Conservation (phyloP, 2,113 vertebrate species). For the Platycercus adscitus region DNA sequence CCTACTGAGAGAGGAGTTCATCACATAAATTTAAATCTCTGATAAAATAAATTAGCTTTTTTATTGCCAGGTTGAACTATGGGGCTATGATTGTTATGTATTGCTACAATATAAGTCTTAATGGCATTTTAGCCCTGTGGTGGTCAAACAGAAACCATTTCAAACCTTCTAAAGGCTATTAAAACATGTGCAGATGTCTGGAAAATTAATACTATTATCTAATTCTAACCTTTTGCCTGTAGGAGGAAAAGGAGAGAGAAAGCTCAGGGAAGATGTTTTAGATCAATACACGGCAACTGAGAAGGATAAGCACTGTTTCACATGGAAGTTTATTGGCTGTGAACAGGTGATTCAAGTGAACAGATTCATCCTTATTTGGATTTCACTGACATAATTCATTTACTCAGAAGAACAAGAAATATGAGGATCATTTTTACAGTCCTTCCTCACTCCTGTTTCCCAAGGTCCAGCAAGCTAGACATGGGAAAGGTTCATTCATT, state of each 20-base stretch:
- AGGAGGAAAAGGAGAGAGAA: slow-evolving; percentile 70
- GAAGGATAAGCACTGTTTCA: slow-evolving; percentile 49
- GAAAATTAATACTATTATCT: slow-evolving; percentile 84
- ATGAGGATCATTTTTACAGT: slow-evolving; percentile 12
- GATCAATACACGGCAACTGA: slow-evolving; percentile 72
- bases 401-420: slow-evolving; percentile 53
- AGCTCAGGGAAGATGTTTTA: slow-evolving; percentile 63
- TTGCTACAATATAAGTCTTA: slow-evolving; percentile 73
- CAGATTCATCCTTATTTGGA: slow-evolving; percentile 45
- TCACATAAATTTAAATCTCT: slow-evolving; percentile 69
- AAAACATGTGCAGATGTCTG: slow-evolving; percentile 82
- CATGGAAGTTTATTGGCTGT: slow-evolving; percentile 26
- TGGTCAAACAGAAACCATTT: slow-evolving; percentile 76
- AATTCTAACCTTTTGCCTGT: slow-evolving; percentile 76
- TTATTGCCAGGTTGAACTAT: slow-evolving; percentile 65
- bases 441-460: slow-evolving; percentile 42
- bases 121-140: slow-evolving; percentile 80
- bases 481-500: slow-evolving; percentile 43
- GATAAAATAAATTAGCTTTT: slow-evolving; percentile 75
- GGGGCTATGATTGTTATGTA: slow-evolving; percentile 72
- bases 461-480: slow-evolving; percentile 24
- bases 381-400: slow-evolving; percentile 42
- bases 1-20: slow-evolving; percentile 45
- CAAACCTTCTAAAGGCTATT: slow-evolving; percentile 78
- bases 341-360: background rate